Conservation (phyloP, 2,888 invertebrate genomes). For the Cheilosia urbana region DNA sequence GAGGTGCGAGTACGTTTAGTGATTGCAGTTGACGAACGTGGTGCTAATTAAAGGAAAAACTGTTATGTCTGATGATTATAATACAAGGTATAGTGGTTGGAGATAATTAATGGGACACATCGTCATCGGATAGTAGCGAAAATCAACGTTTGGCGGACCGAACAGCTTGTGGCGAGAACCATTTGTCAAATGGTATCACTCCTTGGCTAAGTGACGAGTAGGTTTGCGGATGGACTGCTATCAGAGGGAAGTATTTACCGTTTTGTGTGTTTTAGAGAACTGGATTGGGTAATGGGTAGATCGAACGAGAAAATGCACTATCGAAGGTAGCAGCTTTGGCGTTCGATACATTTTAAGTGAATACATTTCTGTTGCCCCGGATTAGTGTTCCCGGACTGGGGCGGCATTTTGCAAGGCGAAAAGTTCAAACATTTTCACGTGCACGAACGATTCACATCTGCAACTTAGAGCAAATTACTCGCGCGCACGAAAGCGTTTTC, state of each 20-base stretch:
- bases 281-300: too few relatives aligned
- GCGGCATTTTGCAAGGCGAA: too few relatives aligned
- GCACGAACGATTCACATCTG: too few relatives aligned
- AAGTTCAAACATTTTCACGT: too few relatives aligned
- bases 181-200: conserved; percentile 55
- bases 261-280: not conserved
- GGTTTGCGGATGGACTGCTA: conserved; percentile 1
- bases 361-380: too few relatives aligned
- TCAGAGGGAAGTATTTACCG: not conserved
- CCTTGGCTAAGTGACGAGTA: not conserved
- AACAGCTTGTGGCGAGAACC: conserved; percentile 35
- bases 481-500: too few relatives aligned
- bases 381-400: too few relatives aligned
- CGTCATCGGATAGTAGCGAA: conserved; percentile 36
- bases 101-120: conserved; percentile 65
- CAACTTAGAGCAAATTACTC: too few relatives aligned
- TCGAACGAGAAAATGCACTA: too few relatives aligned
- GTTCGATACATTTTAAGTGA: too few relatives aligned
- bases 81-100: conserved; percentile 29
- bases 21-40: conserved; percentile 53
- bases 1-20: conserved; percentile 68
- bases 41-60: conserved; percentile 67
- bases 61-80: conserved; percentile 66
- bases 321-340: too few relatives aligned
- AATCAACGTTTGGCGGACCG: conserved; percentile 45